phyloP scores from a whole-genome alignment of 2,113 vertebrate genomes.

The Mustelus asterias region DNA sequence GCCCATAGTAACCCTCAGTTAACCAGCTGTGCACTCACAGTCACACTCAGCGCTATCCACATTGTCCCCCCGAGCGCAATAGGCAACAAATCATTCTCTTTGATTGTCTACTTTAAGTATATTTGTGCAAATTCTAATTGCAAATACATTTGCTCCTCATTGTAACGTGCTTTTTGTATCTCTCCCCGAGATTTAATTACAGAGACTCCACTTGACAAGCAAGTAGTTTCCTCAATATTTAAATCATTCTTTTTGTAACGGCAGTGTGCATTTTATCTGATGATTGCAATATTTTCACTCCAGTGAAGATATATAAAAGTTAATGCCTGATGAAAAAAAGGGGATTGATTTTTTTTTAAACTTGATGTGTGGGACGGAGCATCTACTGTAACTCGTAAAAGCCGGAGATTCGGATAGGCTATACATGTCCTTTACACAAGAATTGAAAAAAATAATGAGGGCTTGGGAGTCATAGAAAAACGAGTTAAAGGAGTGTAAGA shows the following conservation, averaged over 20 bases:
- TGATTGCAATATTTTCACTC: constrained; percentile 35
- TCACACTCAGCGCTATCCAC: not conserved
- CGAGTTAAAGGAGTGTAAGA: not conserved
- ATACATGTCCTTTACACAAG: not conserved
- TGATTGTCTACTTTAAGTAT: not conserved
- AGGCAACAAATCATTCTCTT: not conserved
- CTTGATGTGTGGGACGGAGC: not conserved
- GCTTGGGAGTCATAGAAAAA: not conserved
- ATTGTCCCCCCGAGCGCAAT: not conserved
- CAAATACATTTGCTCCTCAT: constrained; percentile 12
- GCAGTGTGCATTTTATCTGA: constrained; percentile 3
- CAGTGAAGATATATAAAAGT: constrained; percentile 32
- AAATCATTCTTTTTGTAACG: not conserved
- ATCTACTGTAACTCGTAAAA: not conserved
- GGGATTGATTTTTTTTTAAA: not conserved
- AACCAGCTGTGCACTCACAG: not conserved
- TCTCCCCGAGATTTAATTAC: constrained; percentile 22
- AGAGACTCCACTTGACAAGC: not conserved
- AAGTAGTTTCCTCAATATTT: constrained; percentile 26
- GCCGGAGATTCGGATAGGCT: no score
- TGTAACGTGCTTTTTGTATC: not conserved
- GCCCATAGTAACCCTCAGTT: not conserved
- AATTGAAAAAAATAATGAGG: not conserved
- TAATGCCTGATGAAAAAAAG: not conserved
- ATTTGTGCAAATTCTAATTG: constrained; percentile 5